Evolutionary conservation across 2,888 invertebrate genomes (phyloP), one percentile per base, ranked within the genome.

Genomic region (Lydus trimaculatus): DNA sequence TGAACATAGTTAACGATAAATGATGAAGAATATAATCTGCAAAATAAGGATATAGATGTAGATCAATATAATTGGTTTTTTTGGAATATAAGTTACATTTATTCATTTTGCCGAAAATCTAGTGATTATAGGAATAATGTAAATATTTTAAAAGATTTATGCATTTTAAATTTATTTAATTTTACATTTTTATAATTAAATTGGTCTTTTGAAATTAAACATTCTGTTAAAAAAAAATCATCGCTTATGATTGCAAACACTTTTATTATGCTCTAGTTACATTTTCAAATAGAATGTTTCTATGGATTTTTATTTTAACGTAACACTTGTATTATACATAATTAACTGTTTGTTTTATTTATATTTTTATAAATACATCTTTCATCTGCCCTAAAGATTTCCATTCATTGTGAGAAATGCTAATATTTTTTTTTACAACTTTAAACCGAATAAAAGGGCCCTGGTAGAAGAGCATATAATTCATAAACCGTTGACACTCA

Each of bases 381-480:
- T 66, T 70, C 66, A 70, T 70, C 66, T 66, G 66, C 61, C 62
- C 66, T 64, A 66, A 64, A 70, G 66, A 70, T 70, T 70, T 52
- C 13, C 59, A 52, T 65, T 65, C 67, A 70, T 67, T 67, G 67
- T 70, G 65, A 70, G 66, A 67, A 67, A 33, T 67, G 13, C 6
- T 36, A 13, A 36, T 36, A 15, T 36, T 36, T 1, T 36, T 36
- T 11, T 1, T 13, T n/a, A n/a, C n/a, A 33, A 33, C 8, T 33
- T 33, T 33, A 33, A 33, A 33, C 33, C 8, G 6, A 28, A 28
- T 28, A 28, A 31, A 31, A n/a, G n/a, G n/a, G n/a, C n/a, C n/a
- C n/a, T n/a, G n/a, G n/a, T n/a, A n/a, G n/a, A n/a, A n/a, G n/a
- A n/a, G n/a, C n/a, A n/a, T n/a, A n/a, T n/a, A n/a, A n/a, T n/a